phyloP scores from a whole-genome alignment of 2,888 invertebrate species.

The Hirtodrosophila confusa region DNA sequence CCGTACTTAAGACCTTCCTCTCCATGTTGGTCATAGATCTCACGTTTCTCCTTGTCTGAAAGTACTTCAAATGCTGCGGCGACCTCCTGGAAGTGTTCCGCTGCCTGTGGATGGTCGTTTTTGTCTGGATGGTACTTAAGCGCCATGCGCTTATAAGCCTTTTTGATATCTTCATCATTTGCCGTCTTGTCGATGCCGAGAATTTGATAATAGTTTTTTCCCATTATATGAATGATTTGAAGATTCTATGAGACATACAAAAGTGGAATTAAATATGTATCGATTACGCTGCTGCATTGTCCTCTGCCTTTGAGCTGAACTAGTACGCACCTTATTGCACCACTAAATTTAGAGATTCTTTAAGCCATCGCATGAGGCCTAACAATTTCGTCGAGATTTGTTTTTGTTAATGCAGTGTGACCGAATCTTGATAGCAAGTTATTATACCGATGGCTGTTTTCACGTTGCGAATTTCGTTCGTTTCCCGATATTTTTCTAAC shows the following conservation, averaged over 20 bases:
- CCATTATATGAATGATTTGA: constrained; percentile 19
- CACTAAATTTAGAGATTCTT: no score
- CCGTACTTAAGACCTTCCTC: constrained; percentile 55
- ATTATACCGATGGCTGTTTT: no score
- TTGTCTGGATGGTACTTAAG: constrained; percentile 55
- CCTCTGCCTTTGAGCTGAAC: no score
- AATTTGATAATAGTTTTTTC: constrained; percentile 42
- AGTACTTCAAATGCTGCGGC: constrained; percentile 62
- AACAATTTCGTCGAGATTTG: no score
- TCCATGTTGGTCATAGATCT: constrained; percentile 51
- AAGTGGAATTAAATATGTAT: no score
- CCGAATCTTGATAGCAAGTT: no score
- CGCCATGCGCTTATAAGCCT: constrained; percentile 42
- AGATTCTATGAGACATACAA: neutral
- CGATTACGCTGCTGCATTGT: no score
- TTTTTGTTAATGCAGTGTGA: no score
- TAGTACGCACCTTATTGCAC: no score
- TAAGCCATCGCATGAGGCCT: no score
- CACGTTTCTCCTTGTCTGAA: constrained; percentile 59
- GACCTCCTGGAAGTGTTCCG: constrained; percentile 49
- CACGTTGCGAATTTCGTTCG: no score
- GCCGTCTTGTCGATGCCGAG: constrained; percentile 42
- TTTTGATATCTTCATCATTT: constrained; percentile 37
- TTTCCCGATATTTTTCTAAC: no score
- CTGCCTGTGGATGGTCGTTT: constrained; percentile 65